Evolutionary conservation across 2,797 vertebrate species (phyloP), one percentile per base, ranked within the genome.

Genomic region (Anabacerthia variegaticeps): DNA sequence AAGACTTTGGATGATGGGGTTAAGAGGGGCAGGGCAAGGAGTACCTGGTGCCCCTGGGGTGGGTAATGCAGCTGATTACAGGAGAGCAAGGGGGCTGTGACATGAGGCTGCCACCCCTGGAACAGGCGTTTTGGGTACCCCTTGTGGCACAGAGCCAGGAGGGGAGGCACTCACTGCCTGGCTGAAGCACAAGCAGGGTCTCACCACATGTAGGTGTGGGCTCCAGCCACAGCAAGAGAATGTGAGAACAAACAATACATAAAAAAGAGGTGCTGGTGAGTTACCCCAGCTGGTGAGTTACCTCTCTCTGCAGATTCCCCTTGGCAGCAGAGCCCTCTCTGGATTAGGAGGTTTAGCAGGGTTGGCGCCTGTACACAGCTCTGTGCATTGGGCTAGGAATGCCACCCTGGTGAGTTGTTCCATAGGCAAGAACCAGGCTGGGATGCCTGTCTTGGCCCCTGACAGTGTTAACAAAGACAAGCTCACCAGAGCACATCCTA

Each of bases 141-240:
- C 32, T 54, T 13, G 30, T 72, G 62, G 58, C 78, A 84, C 36
- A n/a, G 44, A 63, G 49, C n/a, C 46, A 13, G 9, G 9, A 69
- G 19, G 26, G 18, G 52, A 44, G 32, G 58, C 54, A 51, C 36
- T 36, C 0, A 4, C 44, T 63, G 49, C 28, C 23, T 43, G 39
- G 62, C 39, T 52, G 49, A 23, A 86, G 56, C 52, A 24, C n/a
- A 51, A 10, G 10, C 69, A 81, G 39, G 44, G 12, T 58, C 61
- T 77, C 52, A 32, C 23, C 54, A 24, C 10, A 2, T 2, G 3
- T 4, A 36, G 14, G 18, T 1, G 16, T 1, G 1, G 65, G 62
- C 66, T 84, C 27, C 78, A 88, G 85, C 37, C 36, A 61, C 43
- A 44, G 48, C 27, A 66, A 49, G 21, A n/a, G 43, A 76, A 37